Evolutionary conservation across 2,797 vertebrate species (phyloP).

Genomic region (Propithecus deckenii): DNA sequence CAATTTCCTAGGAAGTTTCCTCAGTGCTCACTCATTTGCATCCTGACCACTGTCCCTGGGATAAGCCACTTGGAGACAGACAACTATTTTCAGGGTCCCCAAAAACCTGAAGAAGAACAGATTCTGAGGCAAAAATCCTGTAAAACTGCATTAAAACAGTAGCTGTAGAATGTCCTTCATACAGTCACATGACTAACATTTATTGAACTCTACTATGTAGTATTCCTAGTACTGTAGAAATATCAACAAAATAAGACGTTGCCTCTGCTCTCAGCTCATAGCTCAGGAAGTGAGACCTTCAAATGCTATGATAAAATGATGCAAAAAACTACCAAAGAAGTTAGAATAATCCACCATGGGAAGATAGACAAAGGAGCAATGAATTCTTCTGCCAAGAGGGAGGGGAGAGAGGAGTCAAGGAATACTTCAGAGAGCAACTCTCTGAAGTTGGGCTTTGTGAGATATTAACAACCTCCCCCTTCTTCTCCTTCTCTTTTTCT

Average conservation of each 20-base stretch:
- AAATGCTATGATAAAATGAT: neutral
- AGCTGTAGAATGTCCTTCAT: neutral
- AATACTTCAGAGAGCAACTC: neutral
- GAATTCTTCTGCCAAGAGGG: too few species aligned
- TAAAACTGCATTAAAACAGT: neutral
- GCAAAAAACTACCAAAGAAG: neutral
- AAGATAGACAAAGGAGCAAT: too few species aligned
- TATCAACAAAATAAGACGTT: neutral
- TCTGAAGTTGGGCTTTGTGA: neutral
- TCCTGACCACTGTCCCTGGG: neutral
- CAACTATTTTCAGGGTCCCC: neutral
- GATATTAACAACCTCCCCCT: neutral
- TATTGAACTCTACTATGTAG: too few species aligned
- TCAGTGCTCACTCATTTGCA: neutral
- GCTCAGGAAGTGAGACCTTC: neutral
- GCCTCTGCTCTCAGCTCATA: neutral
- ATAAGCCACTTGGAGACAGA: neutral
- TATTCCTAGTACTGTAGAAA: neutral
- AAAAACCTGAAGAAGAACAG: neutral
- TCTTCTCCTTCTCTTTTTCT: neutral
- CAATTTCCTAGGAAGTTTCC: neutral
- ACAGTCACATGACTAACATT: too few species aligned
- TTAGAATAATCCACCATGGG: too few species aligned
- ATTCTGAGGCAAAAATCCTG: neutral
- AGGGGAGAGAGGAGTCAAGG: neutral